Percentiles rank a stretch among this genome's conserved stretches.
phyloP scores from a whole-genome alignment of 2,113 vertebrate species.

The Chionomys nivalis region DNA sequence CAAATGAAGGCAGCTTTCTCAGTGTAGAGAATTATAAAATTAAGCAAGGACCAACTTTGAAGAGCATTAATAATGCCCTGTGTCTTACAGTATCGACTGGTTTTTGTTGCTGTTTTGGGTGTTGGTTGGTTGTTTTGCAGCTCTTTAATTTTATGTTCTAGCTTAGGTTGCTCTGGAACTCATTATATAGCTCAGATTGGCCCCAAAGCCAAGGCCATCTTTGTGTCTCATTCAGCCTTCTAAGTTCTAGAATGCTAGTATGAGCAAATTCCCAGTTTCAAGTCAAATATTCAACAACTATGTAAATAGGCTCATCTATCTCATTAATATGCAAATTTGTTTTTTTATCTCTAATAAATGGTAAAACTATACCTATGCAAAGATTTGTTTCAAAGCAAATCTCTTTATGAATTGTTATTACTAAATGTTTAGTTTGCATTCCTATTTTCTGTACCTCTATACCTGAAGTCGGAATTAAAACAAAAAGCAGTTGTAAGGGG shows the following conservation, averaged over 20 bases:
- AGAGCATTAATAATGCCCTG: not conserved
- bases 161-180: not conserved
- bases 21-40: not conserved
- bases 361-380: not conserved
- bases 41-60: not conserved
- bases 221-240: not conserved
- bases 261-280: not conserved
- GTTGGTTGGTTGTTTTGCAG: not conserved
- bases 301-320: not conserved
- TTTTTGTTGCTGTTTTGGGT: not conserved
- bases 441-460: not conserved
- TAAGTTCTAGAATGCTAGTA: not conserved
- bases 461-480: not conserved
- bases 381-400: not conserved
- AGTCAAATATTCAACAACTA: not conserved
- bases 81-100: not conserved
- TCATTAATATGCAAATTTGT: not conserved
- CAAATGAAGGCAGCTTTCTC: not conserved
- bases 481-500: not conserved
- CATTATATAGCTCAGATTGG: not conserved
- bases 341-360: not conserved
- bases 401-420: not conserved
- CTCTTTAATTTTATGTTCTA: not conserved
- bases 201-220: not conserved
- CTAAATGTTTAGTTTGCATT: not conserved